Evolutionary conservation across 2,113 vertebrate genomes (phyloP).

Genomic region (Prionailurus bengalensis): DNA sequence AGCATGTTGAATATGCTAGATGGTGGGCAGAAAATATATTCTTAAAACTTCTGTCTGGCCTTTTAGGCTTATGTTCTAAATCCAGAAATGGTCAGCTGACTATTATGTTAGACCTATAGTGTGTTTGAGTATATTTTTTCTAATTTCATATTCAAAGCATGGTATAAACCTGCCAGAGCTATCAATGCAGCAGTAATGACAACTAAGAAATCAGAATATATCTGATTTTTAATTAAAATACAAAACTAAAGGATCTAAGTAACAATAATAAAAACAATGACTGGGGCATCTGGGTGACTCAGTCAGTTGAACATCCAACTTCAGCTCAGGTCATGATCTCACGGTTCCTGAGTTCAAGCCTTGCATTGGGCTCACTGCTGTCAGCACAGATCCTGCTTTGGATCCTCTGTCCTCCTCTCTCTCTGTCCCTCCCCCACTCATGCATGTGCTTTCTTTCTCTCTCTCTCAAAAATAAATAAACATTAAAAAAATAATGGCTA

Average conservation of each 20-base stretch:
- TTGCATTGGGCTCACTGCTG: too few species aligned
- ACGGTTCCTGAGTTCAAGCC: too few species aligned
- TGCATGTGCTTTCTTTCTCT: too few species aligned
- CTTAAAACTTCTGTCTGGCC: background rate
- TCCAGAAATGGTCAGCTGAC: background rate
- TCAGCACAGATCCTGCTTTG: too few species aligned
- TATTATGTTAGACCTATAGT: background rate
- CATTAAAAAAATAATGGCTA: background rate
- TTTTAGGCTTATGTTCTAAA: background rate
- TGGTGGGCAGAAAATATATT: background rate
- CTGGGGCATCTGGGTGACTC: background rate
- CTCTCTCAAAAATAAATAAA: too few species aligned
- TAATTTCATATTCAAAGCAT: background rate
- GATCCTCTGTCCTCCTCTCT: too few species aligned
- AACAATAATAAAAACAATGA: background rate
- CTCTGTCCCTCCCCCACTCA: too few species aligned
- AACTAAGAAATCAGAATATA: constrained; percentile 19
- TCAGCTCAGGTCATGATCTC: too few species aligned
- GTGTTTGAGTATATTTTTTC: background rate
- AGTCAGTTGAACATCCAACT: too few species aligned
- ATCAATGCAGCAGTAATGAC: background rate
- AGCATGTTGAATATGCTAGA: background rate
- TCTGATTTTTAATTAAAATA: constrained; percentile 7
- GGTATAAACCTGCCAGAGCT: background rate
- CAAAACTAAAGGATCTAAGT: background rate